Evolutionary conservation across 2,888 invertebrate species (phyloP).

Genomic region (Thymelicus acteon): DNA sequence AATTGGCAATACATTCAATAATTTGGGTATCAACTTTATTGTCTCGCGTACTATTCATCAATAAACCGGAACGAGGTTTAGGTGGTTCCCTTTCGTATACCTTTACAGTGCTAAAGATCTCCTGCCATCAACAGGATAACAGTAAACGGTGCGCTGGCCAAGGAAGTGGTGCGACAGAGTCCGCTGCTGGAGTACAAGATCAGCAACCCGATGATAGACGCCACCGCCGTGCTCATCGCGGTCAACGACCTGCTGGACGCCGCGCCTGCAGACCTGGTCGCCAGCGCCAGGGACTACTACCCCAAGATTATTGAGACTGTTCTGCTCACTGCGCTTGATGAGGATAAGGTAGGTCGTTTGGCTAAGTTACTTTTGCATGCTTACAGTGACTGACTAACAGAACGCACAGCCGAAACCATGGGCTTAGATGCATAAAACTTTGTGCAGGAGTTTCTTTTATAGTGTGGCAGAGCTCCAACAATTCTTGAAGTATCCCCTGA

Average conservation of each 20-base stretch:
- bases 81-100: no score
- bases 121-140: constrained; percentile 60
- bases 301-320: constrained; percentile 59
- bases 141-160: constrained; percentile 75
- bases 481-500: no score
- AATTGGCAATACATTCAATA: neutral
- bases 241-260: constrained; percentile 62
- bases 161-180: constrained; percentile 76
- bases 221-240: constrained; percentile 59
- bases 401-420: no score
- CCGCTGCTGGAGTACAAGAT: constrained; percentile 71
- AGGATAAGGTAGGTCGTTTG: constrained; percentile 63
- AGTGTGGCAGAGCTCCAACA: no score
- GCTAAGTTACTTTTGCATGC: no score
- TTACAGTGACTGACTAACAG: no score
- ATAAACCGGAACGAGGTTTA: no score
- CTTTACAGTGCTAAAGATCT: no score
- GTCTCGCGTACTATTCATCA: no score
- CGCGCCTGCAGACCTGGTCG: constrained; percentile 52
- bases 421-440: no score
- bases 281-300: constrained; percentile 58
- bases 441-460: no score
- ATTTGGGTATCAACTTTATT: constrained; percentile 38
- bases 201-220: constrained; percentile 63
- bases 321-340: constrained; percentile 65